These are phyloP conservation scores for Cochlearius cochlearius DNA, from an alignment of 2,113 vertebrate species.

Conservation along the genomic window DNA sequence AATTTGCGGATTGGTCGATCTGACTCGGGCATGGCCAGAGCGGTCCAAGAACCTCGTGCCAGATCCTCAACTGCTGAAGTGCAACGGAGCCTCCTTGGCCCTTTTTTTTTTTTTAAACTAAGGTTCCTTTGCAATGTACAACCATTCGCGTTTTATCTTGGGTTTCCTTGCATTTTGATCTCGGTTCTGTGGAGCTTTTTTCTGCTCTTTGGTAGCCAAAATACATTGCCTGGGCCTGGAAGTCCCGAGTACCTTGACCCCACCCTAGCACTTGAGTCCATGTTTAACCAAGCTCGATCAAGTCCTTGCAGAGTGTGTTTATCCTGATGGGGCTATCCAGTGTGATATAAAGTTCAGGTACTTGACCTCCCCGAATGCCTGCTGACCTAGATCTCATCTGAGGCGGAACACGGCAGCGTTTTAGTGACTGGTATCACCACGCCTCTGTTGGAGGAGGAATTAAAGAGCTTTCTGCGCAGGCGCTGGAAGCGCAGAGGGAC, in stretches of 20 bases:
- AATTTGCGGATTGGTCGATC: neutral
- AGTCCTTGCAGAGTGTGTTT: neutral
- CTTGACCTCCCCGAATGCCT: neutral
- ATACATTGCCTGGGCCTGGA: rapidly evolving
- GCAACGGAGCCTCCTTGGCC: neutral
- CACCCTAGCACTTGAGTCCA: neutral
- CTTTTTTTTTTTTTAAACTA: too few species aligned
- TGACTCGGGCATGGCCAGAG: neutral
- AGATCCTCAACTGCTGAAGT: neutral
- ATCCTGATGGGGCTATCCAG: neutral
- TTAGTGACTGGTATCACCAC: neutral
- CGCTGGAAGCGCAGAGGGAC: neutral
- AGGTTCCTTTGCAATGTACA: neutral
- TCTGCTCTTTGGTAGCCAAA: neutral
- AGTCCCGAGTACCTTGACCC: neutral
- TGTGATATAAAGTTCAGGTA: neutral
- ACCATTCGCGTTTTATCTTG: neutral
- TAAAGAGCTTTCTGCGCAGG: neutral
- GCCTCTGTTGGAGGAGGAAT: neutral
- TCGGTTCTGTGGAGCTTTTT: neutral
- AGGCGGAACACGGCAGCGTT: neutral
- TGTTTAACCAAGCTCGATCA: neutral
- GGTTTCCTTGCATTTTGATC: neutral
- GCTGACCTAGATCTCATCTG: conserved; percentile 2
- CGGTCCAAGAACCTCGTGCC: neutral